These are phyloP conservation scores for Aphis craccivora DNA, from an alignment of 1,140 invertebrate species.

Conservation along the genomic window DNA sequence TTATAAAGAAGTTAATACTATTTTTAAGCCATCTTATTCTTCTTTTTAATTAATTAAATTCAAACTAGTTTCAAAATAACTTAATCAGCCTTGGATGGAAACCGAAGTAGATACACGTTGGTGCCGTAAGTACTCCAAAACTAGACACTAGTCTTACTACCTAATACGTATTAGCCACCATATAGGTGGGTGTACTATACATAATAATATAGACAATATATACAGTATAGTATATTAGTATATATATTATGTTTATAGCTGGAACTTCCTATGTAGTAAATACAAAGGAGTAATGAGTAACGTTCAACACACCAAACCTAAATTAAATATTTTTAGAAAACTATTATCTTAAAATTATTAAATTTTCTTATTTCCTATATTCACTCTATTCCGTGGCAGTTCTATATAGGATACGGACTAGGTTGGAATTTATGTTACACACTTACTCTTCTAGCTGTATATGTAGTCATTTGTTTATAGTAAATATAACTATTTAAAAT, in stretches of 20 bases:
- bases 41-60: neutral
- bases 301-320: neutral
- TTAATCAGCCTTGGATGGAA: neutral
- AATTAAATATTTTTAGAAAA: neutral
- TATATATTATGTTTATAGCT: neutral
- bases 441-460: too few species aligned
- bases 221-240: too few species aligned
- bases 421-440: too few species aligned
- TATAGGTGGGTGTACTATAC: neutral
- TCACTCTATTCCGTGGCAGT: neutral
- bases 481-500: too few species aligned
- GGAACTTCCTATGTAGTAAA: neutral
- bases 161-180: too few species aligned
- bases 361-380: neutral
- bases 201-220: too few species aligned
- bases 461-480: too few species aligned
- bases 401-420: neutral
- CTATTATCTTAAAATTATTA: neutral
- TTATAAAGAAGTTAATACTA: neutral
- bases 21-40: neutral
- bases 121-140: too few species aligned
- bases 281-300: neutral
- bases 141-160: too few species aligned
- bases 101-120: neutral
- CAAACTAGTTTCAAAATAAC: slow-evolving; percentile 1